Percentiles rank a stretch among this genome's conserved stretches.
Evolutionary conservation across 2,888 invertebrate species (phyloP).

Genomic region (Drosophila sordidula): DNA sequence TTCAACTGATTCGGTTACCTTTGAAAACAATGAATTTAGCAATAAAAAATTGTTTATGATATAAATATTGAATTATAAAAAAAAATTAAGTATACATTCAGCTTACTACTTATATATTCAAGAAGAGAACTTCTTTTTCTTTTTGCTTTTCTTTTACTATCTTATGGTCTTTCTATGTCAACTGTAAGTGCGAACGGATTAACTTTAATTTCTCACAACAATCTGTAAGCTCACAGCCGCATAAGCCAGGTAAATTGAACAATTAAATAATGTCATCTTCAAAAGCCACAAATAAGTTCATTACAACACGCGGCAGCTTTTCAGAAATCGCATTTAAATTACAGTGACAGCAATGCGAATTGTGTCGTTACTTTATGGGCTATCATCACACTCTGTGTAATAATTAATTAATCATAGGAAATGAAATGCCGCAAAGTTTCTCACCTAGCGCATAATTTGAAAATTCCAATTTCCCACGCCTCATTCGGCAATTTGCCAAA

Average conservation of each 20-base stretch:
- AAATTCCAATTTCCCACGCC: slow-evolving; percentile 75
- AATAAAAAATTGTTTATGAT: no score
- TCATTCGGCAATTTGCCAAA: slow-evolving; percentile 68
- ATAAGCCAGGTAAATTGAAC: neutral
- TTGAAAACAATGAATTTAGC: no score
- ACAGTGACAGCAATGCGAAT: slow-evolving; percentile 12
- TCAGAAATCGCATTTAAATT: slow-evolving; percentile 25
- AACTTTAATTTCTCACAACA: neutral
- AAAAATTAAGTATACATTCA: no score
- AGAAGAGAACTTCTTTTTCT: no score
- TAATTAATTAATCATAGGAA: slow-evolving; percentile 78
- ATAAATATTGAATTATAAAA: no score
- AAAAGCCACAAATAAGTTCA: neutral
- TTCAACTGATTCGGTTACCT: no score
- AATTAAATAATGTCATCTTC: neutral
- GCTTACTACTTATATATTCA: no score
- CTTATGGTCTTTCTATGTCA: no score
- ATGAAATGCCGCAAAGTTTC: slow-evolving; percentile 79
- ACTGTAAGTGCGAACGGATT: no score
- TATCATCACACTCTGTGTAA: slow-evolving; percentile 61
- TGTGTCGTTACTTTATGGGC: slow-evolving; percentile 31
- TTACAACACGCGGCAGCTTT: neutral
- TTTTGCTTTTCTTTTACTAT: no score
- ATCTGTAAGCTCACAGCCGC: neutral
- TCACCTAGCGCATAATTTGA: slow-evolving; percentile 65